Conservation (phyloP, 2,113 vertebrate species). For the Synchiropus splendidus region DNA sequence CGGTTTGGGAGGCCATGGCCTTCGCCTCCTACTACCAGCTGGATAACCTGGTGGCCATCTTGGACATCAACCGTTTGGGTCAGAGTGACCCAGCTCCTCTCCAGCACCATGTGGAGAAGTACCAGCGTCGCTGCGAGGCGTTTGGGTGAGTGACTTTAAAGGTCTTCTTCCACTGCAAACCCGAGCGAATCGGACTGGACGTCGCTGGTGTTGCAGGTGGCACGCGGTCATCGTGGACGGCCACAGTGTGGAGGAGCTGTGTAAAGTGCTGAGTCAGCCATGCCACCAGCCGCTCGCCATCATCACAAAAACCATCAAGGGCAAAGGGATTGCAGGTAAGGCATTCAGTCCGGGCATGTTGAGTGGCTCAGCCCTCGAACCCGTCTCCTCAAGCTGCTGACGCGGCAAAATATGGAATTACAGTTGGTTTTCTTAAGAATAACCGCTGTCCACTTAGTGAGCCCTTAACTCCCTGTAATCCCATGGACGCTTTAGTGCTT, state of each 20-base stretch:
- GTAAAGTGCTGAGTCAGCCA: slow-evolving; percentile 83
- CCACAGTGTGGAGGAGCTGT: slow-evolving; percentile 92
- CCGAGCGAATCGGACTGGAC: too few species aligned
- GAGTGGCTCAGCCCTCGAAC: too few species aligned
- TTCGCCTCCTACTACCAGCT: slow-evolving; percentile 89
- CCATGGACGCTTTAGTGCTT: too few species aligned
- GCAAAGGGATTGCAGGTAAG: slow-evolving; percentile 85
- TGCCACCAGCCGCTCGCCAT: slow-evolving; percentile 85
- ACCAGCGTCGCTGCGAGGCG: slow-evolving; percentile 88
- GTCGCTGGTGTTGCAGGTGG: slow-evolving; percentile 68
- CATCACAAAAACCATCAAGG: slow-evolving; percentile 91
- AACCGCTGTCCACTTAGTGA: too few species aligned
- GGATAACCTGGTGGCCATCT: slow-evolving; percentile 85
- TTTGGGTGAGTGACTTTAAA: slow-evolving; percentile 65
- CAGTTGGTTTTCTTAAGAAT: too few species aligned
- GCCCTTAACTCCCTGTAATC: too few species aligned
- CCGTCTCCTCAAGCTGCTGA: too few species aligned
- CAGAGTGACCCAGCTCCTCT: slow-evolving; percentile 88
- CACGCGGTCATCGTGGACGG: slow-evolving; percentile 84
- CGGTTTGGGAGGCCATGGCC: slow-evolving; percentile 94
- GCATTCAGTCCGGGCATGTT: too few species aligned
- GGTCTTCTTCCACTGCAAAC: background rate
- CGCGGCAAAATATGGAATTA: too few species aligned
- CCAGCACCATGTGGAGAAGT: slow-evolving; percentile 86
- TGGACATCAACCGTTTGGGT: slow-evolving; percentile 91